Evolutionary conservation across 2,113 vertebrate genomes (phyloP).

Genomic region (Gallinago media): DNA sequence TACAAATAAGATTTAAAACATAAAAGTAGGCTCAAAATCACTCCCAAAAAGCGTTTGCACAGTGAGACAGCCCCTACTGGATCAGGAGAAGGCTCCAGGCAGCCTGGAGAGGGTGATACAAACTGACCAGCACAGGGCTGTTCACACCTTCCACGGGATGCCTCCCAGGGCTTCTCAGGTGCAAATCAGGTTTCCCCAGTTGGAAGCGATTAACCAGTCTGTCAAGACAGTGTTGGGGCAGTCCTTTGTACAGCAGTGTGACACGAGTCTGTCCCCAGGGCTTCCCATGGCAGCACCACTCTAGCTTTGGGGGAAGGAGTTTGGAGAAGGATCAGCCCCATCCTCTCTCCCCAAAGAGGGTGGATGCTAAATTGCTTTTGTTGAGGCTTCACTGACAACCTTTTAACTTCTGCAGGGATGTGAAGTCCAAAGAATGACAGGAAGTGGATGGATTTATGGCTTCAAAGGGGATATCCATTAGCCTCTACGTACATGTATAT

Average conservation of each 20-base stretch:
- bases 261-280: not conserved
- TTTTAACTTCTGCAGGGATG: not conserved
- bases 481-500: not conserved
- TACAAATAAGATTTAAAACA: not conserved
- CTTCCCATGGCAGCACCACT: not conserved
- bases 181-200: not conserved
- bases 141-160: not conserved
- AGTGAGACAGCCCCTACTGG: not conserved
- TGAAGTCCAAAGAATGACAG: not conserved
- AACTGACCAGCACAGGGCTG: not conserved
- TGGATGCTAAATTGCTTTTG: not conserved
- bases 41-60: not conserved
- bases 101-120: not conserved
- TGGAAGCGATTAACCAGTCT: not conserved
- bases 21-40: not conserved
- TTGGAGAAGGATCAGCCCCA: not conserved
- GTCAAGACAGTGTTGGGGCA: not conserved
- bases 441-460: not conserved
- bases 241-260: not conserved
- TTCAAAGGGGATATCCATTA: not conserved
- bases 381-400: not conserved
- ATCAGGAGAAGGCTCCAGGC: not conserved
- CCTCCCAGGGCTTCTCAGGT: not conserved
- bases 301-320: not conserved
- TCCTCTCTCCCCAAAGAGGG: accelerated